phyloP scores from a whole-genome alignment of 2,113 vertebrate species.

The Otus sunia region DNA sequence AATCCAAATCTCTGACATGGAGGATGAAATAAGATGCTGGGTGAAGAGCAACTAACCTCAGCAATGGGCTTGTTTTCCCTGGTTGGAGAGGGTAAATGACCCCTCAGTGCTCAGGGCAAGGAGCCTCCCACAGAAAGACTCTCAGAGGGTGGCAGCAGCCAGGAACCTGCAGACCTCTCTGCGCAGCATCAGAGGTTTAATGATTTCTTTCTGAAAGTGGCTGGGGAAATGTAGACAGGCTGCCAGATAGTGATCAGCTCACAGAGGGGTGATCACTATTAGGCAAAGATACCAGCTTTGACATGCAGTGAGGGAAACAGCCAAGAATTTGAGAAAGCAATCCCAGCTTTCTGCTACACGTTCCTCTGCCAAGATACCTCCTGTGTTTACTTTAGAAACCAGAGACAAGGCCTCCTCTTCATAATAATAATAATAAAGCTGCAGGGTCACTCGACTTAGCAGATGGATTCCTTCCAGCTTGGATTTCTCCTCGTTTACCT shows the following conservation, averaged over 20 bases:
- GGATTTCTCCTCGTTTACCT: background rate
- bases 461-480: conserved; percentile 31
- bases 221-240: conserved; percentile 37
- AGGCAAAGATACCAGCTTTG: conserved; percentile 66
- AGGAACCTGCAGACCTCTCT: background rate
- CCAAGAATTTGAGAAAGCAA: conserved; percentile 53
- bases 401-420: conserved; percentile 1
- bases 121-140: fast-evolving
- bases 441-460: conserved; percentile 30
- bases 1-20: background rate
- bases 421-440: conserved; percentile 25
- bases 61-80: background rate
- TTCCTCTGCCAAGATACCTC: conserved; percentile 54
- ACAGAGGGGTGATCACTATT: conserved; percentile 10
- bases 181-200: background rate
- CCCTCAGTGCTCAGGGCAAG: background rate
- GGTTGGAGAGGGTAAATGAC: background rate
- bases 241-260: conserved; percentile 58
- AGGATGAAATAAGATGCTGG: background rate
- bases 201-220: conserved; percentile 61
- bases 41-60: background rate
- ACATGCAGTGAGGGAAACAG: conserved; percentile 53
- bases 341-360: background rate
- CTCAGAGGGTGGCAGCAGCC: background rate
- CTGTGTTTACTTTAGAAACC: conserved; percentile 59